A percentile compares a stretch with the other conserved stretches of the same genome.
Conservation (phyloP, 2,888 invertebrate genomes). For the Zaprionus lineosus region DNA sequence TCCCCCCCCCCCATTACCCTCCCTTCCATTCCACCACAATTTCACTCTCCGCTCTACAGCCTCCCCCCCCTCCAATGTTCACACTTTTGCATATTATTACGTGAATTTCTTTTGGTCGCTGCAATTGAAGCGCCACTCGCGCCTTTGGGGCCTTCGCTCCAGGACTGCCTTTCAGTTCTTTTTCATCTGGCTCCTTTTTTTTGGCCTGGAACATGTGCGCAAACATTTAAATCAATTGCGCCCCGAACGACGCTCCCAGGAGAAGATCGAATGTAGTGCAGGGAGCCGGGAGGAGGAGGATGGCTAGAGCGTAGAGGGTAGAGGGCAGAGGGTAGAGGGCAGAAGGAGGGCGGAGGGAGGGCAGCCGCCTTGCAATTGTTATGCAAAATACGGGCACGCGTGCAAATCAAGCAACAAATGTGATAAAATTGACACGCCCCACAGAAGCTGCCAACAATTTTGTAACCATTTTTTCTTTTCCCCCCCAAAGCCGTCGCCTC, state of each 20-base stretch:
- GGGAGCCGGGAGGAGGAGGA: conserved; percentile 66
- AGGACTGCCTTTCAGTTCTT: conserved; percentile 6
- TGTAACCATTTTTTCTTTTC: conserved; percentile 14
- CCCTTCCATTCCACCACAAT: conserved; percentile 10
- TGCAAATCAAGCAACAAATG: conserved; percentile 66
- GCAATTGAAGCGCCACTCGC: conserved; percentile 30
- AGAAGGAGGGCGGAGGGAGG: no score
- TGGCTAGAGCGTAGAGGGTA: no score
- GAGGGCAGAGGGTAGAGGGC: no score
- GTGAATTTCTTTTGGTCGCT: conserved; percentile 49
- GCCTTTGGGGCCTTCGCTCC: conserved; percentile 19
- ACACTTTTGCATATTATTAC: conserved; percentile 72
- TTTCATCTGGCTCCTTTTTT: conserved; percentile 16
- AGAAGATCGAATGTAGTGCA: conserved; percentile 66
- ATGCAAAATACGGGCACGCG: conserved; percentile 71
- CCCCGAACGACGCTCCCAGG: conserved; percentile 38
- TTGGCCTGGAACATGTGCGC: conserved; percentile 66
- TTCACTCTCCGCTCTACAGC: neutral
- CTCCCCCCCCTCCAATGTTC: conserved; percentile 6
- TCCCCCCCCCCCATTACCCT: neutral
- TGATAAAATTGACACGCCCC: conserved; percentile 44
- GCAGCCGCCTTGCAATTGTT: no score
- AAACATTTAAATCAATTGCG: conserved; percentile 77
- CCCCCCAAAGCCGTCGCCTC: neutral
- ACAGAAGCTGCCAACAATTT: conserved; percentile 35